A percentile compares a stretch with the other conserved stretches of the same genome.
phyloP scores from a whole-genome alignment of 2,888 invertebrate species.

The Patella caerulea region DNA sequence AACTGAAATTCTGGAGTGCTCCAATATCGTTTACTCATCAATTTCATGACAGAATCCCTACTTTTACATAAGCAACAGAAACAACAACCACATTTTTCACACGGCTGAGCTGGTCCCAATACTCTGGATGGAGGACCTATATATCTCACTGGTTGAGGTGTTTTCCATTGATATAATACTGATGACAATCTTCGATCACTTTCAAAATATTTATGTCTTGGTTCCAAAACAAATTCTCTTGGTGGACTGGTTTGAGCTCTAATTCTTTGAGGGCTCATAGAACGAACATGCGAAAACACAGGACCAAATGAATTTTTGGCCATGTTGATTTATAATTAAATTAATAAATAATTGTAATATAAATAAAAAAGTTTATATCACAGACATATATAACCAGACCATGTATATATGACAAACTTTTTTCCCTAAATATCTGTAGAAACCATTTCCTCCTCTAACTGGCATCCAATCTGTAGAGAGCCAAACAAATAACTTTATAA shows the following conservation, averaged over 20 bases:
- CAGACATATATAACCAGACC: too few relatives aligned
- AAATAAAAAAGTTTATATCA: too few relatives aligned
- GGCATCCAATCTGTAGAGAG: too few relatives aligned
- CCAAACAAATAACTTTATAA: too few relatives aligned
- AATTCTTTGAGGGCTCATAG: slow-evolving; percentile 17
- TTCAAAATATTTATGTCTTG: slow-evolving; percentile 19
- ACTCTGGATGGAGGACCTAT: slow-evolving; percentile 10
- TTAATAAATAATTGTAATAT: too few relatives aligned
- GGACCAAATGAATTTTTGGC: slow-evolving; percentile 22
- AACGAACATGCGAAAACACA: slow-evolving; percentile 18
- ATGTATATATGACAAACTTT: too few relatives aligned
- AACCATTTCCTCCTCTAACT: too few relatives aligned
- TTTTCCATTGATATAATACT: slow-evolving; percentile 14
- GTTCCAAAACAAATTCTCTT: slow-evolving; percentile 11
- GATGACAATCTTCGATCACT: background rate
- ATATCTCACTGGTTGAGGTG: slow-evolving; percentile 2
- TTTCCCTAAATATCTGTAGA: too few relatives aligned
- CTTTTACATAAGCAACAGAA: slow-evolving; percentile 23
- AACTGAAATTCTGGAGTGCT: slow-evolving; percentile 21
- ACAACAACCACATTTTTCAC: slow-evolving; percentile 20
- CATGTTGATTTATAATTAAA: slow-evolving; percentile 6
- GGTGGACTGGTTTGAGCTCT: slow-evolving; percentile 20
- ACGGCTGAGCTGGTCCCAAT: slow-evolving; percentile 11
- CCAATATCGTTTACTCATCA: slow-evolving; percentile 23
- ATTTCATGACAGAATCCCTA: slow-evolving; percentile 13